Evolutionary conservation across 2,888 invertebrate species (phyloP).

Genomic region (Epistrophe eligans): DNA sequence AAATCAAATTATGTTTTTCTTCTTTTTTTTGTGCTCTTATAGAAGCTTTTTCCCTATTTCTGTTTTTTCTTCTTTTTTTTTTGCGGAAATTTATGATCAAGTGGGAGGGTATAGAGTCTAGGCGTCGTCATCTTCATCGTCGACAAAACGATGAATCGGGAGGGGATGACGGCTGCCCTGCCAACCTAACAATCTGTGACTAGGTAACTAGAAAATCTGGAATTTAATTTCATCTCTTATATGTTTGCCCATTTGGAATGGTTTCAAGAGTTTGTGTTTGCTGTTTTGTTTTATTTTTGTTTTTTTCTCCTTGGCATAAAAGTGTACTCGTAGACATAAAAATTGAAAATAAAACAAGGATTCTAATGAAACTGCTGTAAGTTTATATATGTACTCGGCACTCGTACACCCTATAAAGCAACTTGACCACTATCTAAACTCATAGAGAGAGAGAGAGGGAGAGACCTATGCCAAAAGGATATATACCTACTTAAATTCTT

Average conservation of each 20-base stretch:
- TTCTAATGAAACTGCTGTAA: conserved; percentile 42
- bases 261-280: conserved; percentile 45
- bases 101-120: conserved; percentile 15
- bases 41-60: conserved; percentile 29
- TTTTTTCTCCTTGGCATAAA: conserved; percentile 28
- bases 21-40: conserved; percentile 25
- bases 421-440: conserved; percentile 55
- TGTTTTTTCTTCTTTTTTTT: conserved; percentile 22
- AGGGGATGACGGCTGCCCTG: conserved; percentile 2
- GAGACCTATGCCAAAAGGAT: conserved; percentile 9
- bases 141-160: neutral
- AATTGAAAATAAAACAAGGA: conserved; percentile 22
- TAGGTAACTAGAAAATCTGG: conserved; percentile 61
- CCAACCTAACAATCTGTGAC: conserved; percentile 44
- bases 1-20: conserved; percentile 68
- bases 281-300: conserved; percentile 17
- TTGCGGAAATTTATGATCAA: conserved; percentile 48
- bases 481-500: conserved; percentile 42
- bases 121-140: neutral
- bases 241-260: conserved; percentile 56
- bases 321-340: conserved; percentile 38
- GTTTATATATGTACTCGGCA: neutral
- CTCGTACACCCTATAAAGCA: neutral
- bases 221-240: conserved; percentile 70
- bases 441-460: conserved; percentile 7